phyloP scores from a whole-genome alignment of 2,113 vertebrate genomes.

The Centropristis striata region DNA sequence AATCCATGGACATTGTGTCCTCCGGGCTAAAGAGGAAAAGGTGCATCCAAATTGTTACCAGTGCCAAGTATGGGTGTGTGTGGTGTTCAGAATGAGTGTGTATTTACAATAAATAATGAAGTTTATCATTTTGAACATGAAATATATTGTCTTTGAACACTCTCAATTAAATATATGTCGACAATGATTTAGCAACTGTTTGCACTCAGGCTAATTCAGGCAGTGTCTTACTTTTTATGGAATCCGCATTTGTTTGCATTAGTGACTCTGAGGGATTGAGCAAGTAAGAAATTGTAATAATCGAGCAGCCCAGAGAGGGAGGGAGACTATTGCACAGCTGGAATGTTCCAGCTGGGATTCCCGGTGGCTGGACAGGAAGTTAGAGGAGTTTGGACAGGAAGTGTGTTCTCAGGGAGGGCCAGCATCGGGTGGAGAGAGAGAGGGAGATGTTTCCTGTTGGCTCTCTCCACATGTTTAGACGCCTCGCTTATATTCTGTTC shows the following conservation, averaged over 20 bases:
- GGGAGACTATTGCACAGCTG: conserved; percentile 67
- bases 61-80: too few relatives aligned
- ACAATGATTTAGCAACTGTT: too few relatives aligned
- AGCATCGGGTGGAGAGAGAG: conserved; percentile 60
- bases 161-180: too few relatives aligned
- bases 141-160: too few relatives aligned
- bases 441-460: conserved; percentile 80
- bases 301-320: conserved; percentile 32
- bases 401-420: conserved; percentile 78
- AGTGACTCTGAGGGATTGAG: conserved; percentile 14
- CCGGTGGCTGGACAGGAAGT: conserved; percentile 84
- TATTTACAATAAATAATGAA: too few relatives aligned
- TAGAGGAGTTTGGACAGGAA: conserved; percentile 82
- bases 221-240: too few relatives aligned
- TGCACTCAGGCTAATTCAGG: too few relatives aligned
- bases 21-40: too few relatives aligned
- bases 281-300: conserved; percentile 34
- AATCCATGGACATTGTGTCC: too few relatives aligned
- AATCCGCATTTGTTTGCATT: not conserved
- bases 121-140: too few relatives aligned
- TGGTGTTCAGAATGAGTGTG: too few relatives aligned
- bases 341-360: conserved; percentile 84
- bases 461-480: conserved; percentile 60
- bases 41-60: too few relatives aligned
- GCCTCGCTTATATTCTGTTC: conserved; percentile 26